phyloP scores from a whole-genome alignment of 2,888 invertebrate genomes.

The Cenopis cana region DNA sequence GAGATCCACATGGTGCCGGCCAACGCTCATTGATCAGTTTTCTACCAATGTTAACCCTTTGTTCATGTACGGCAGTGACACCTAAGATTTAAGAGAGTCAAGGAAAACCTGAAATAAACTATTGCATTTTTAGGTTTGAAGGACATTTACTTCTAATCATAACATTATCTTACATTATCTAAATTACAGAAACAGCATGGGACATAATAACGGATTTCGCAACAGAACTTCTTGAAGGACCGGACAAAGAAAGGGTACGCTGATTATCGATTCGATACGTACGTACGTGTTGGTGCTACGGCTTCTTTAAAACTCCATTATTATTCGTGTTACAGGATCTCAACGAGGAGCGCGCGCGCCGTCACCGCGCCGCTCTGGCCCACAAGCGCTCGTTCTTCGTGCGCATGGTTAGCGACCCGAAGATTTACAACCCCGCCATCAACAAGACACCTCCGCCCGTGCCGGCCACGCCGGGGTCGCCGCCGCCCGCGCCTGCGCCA shows the following conservation, averaged over 20 bases:
- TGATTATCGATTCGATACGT: background rate
- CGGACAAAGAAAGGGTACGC: slow-evolving; percentile 86
- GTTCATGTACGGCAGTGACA: no score
- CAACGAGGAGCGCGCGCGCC: slow-evolving; percentile 89
- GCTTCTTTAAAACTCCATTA: no score
- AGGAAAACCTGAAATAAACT: background rate
- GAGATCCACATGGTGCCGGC: background rate
- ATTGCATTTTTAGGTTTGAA: no score
- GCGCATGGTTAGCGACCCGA: slow-evolving; percentile 98
- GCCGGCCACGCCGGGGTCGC: slow-evolving; percentile 82
- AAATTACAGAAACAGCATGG: slow-evolving; percentile 91
- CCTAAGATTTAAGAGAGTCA: no score
- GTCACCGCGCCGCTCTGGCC: slow-evolving; percentile 91
- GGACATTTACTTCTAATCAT: background rate
- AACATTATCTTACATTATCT: slow-evolving; percentile 15
- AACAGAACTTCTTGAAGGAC: slow-evolving; percentile 90
- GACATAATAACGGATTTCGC: slow-evolving; percentile 92
- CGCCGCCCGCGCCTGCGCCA: slow-evolving; percentile 72
- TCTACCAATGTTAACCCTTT: no score
- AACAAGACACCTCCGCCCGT: slow-evolving; percentile 89
- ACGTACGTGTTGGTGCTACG: no score
- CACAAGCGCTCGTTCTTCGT: slow-evolving; percentile 98
- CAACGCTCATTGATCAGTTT: background rate
- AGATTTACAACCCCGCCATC: slow-evolving; percentile 97
- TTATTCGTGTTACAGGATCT: slow-evolving; percentile 85